Evolutionary conservation across 2,888 invertebrate species (phyloP), one percentile per base, ranked within the genome.

Genomic region (Ormyrus nitidulus): DNA sequence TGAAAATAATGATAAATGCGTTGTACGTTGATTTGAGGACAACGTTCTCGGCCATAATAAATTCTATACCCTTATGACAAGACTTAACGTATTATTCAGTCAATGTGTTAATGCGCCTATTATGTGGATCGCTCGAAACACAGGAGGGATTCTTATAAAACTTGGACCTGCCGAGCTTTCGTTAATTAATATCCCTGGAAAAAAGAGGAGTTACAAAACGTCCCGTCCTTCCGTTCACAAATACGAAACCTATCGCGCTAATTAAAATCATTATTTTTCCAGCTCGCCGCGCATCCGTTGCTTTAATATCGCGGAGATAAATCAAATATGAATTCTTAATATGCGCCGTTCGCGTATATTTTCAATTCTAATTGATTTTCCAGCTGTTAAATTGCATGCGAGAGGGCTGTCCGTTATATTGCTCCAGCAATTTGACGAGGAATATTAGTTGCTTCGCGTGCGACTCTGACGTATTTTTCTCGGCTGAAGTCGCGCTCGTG

Each of bases 241-340:
- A 58, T 44, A 44, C 11, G n/a, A 46, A 62, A 62, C 44, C 13
- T 44, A 62, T 62, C 44, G 69, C 70, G 34, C 54, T 64, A 77
- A 70, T 77, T 77, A 77, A 70, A 77, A 70, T 70, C 77, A 54
- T 77, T 77, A 77, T 70, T 77, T 77, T 70, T 56, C 54, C 69
- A 13, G 46, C n/a, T 19, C 54, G 61, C 68, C 10, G 34, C 4
- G 34, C 34, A 34, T 34, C 34, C 34, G 34, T 34, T 34, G 3
- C 34, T 34, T 34, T 34, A 9, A 56, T 56, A 6, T 34, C 69
- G 54, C 53, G n/a, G 62, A 19, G 5, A 69, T 58, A 62, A 76
- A 76, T 76, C 69, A 69, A 75, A 54, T 34, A n/a, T 34, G 48
- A 64, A 62, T 71, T 49, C 34, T n/a, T 51, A 61, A 73, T 56